Percentiles rank a stretch among this genome's conserved stretches.
These are phyloP conservation scores for Microctonus aethiopoides DNA, from an alignment of 2,888 invertebrate genomes.

Conservation along the genomic window DNA sequence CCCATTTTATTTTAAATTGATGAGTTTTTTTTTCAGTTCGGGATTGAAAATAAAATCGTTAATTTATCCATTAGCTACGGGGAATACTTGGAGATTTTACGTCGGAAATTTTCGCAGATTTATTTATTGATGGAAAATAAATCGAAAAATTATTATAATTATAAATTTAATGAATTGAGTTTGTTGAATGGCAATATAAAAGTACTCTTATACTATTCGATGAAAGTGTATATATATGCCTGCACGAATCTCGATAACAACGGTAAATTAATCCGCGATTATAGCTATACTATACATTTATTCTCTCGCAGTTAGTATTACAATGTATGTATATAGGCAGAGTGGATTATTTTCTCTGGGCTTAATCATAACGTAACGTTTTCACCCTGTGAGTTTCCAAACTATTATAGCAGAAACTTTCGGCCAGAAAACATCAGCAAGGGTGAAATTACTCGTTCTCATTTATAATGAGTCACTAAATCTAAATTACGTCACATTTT, in stretches of 20 bases:
- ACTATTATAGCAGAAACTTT: neutral
- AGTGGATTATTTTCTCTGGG: conserved; percentile 36
- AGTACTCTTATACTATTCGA: neutral
- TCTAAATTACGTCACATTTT: neutral
- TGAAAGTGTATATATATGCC: no score
- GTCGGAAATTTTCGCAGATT: neutral
- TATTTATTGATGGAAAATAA: neutral
- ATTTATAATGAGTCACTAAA: neutral
- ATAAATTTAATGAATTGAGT: neutral
- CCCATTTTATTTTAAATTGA: no score
- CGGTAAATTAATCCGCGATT: conserved; percentile 44
- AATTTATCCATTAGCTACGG: no score
- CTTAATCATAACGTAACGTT: conserved; percentile 31
- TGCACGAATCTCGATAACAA: conserved; percentile 37
- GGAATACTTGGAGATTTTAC: neutral
- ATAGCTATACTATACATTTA: conserved; percentile 6
- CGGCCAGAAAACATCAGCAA: neutral
- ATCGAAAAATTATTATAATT: neutral
- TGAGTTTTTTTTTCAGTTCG: no score
- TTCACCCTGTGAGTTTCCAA: conserved; percentile 5
- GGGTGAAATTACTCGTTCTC: neutral
- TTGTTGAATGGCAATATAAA: neutral
- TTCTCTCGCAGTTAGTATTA: no score
- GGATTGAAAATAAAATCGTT: no score
- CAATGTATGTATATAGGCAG: neutral